Conservation (phyloP, 1,140 invertebrate species). For the Asbolus verrucosus region DNA sequence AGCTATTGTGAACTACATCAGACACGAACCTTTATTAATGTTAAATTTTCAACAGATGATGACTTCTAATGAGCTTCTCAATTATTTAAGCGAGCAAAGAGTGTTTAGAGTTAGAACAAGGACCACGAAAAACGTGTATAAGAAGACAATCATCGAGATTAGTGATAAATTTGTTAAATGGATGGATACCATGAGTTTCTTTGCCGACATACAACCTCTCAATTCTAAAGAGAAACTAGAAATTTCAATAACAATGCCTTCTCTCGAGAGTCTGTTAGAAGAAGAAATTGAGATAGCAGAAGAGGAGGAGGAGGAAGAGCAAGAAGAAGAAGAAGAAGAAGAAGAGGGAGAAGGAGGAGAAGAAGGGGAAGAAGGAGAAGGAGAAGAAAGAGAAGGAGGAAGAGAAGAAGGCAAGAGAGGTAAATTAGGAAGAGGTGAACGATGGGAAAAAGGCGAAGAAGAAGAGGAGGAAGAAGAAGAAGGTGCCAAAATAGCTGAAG, state of each 20-base stretch:
- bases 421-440: conserved; percentile 11
- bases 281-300: conserved; percentile 43
- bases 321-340: conserved; percentile 36
- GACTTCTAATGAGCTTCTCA: conserved; percentile 55
- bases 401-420: conserved; percentile 26
- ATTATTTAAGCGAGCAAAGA: conserved; percentile 39
- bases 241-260: too few species aligned
- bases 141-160: conserved; percentile 55
- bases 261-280: conserved; percentile 40
- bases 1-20: conserved; percentile 53
- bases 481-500: not conserved
- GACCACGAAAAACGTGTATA: conserved; percentile 50
- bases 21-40: conserved; percentile 49
- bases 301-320: conserved; percentile 19
- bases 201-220: conserved; percentile 55
- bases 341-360: conserved; percentile 24
- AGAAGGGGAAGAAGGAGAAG: conserved; percentile 34
- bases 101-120: conserved; percentile 50
- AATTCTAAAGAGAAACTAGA: conserved; percentile 49
- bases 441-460: conserved; percentile 1
- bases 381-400: conserved; percentile 32
- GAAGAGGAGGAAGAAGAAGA: conserved; percentile 29
- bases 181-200: conserved; percentile 56
- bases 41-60: conserved; percentile 58
- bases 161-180: conserved; percentile 56